A percentile compares a stretch with the other conserved stretches of the same genome.
phyloP scores from a whole-genome alignment of 64 coral and sea anemone genomes.

The Dendronephthya gigantea region DNA sequence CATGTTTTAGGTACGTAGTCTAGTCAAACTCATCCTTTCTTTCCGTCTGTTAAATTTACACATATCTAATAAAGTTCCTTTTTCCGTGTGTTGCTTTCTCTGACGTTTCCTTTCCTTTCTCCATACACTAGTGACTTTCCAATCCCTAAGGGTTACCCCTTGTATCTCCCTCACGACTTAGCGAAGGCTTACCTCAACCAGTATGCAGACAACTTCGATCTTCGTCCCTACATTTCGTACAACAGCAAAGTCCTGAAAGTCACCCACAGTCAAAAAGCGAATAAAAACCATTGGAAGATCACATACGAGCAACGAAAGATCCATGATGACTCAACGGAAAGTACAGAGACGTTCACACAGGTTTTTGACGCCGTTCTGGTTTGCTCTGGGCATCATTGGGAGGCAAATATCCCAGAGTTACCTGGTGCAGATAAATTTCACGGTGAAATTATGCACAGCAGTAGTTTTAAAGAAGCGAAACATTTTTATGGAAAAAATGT shows the following conservation, averaged over 20 bases:
- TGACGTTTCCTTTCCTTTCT: no score
- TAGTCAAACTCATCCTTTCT: no score
- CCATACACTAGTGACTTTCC: constrained; percentile 48
- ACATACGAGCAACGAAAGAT: background rate
- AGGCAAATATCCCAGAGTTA: constrained; percentile 26
- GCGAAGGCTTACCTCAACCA: constrained; percentile 37
- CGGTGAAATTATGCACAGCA: constrained; percentile 57
- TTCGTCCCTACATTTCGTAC: constrained; percentile 44
- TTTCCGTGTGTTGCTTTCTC: background rate
- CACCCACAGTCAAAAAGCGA: constrained; percentile 27
- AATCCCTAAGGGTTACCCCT: constrained; percentile 61
- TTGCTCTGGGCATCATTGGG: constrained; percentile 59
- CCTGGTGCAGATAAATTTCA: constrained; percentile 50
- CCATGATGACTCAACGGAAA: background rate
- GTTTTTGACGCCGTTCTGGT: constrained; percentile 68
- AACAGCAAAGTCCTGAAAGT: constrained; percentile 29
- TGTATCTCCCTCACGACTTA: constrained; percentile 45
- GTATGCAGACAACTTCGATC: constrained; percentile 47
- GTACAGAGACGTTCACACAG: background rate
- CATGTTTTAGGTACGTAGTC: constrained; percentile 38
- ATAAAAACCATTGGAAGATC: constrained; percentile 41
- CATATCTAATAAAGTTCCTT: background rate
- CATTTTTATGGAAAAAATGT: constrained; percentile 58
- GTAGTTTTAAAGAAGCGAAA: constrained; percentile 41
- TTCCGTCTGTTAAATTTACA: no score